Percentiles rank a stretch among this genome's conserved stretches.
phyloP scores from a whole-genome alignment of 2,113 vertebrate species.

The Tetrax tetrax region DNA sequence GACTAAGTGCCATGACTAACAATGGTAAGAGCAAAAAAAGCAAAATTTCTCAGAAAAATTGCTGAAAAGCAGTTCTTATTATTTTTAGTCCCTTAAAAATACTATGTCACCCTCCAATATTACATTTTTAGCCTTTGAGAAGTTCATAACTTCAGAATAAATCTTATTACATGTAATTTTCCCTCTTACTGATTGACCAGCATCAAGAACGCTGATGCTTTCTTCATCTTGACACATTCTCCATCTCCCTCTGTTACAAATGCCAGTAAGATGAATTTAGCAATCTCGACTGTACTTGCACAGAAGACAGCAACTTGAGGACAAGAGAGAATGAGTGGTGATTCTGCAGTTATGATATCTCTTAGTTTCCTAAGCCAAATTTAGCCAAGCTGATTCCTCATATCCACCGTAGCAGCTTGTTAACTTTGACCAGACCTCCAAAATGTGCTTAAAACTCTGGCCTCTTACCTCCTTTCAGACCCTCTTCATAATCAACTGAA shows the following conservation, averaged over 20 bases:
- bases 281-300: not conserved
- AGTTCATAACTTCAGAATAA: not conserved
- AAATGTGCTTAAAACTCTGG: not conserved
- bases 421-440: not conserved
- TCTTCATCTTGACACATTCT: not conserved
- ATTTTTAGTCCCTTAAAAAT: not conserved
- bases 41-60: not conserved
- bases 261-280: not conserved
- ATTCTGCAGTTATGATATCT: not conserved
- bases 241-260: not conserved
- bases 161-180: not conserved
- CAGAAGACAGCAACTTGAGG: not conserved
- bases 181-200: not conserved
- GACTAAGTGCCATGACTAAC: not conserved
- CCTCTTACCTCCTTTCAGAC: not conserved
- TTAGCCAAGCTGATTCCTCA: not conserved
- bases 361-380: not conserved
- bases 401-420: not conserved
- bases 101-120: not conserved
- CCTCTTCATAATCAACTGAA: not conserved
- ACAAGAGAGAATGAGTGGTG: not conserved
- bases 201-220: not conserved
- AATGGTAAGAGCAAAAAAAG: not conserved
- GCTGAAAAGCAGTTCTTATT: not conserved
- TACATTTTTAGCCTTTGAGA: not conserved